A percentile compares a stretch with the other conserved stretches of the same genome.
phyloP scores from a whole-genome alignment of 35 echinoderm and acorn worm species.

The Stichopus chloronotus region DNA sequence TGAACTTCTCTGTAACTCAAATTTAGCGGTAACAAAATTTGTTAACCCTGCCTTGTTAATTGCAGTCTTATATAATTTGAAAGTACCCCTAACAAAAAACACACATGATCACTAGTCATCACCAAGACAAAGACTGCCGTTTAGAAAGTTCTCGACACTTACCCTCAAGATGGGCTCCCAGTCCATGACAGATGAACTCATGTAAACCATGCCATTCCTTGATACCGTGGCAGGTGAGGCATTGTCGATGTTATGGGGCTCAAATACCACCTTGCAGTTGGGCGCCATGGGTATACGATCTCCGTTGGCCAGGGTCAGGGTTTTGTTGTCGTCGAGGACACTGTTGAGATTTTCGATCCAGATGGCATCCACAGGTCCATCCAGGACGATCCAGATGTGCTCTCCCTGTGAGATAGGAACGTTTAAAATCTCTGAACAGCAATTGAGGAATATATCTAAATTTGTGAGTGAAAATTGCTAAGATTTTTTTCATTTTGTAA shows the following conservation, averaged over 20 bases:
- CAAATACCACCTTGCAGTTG: constrained; percentile 91
- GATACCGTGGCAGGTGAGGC: constrained; percentile 96
- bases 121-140: no score
- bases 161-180: constrained; percentile 90
- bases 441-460: not conserved
- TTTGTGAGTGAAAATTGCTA: not conserved
- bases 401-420: constrained; percentile 68
- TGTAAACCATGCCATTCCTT: constrained; percentile 96
- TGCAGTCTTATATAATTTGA: no score
- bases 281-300: constrained; percentile 98
- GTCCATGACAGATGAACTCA: constrained; percentile 97
- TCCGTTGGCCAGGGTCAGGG: constrained; percentile 93
- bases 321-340: constrained; percentile 98
- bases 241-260: constrained; percentile 98
- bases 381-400: constrained; percentile 96
- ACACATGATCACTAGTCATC: no score
- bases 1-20: no score
- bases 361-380: constrained; percentile 98
- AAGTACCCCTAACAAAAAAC: no score
- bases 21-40: no score
- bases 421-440: not conserved
- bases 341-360: constrained; percentile 99
- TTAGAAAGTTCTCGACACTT: not conserved
- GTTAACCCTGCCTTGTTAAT: no score
- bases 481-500: not conserved